phyloP scores from a whole-genome alignment of 1,140 invertebrate species.

The Brachionus asplanchnoidis region DNA sequence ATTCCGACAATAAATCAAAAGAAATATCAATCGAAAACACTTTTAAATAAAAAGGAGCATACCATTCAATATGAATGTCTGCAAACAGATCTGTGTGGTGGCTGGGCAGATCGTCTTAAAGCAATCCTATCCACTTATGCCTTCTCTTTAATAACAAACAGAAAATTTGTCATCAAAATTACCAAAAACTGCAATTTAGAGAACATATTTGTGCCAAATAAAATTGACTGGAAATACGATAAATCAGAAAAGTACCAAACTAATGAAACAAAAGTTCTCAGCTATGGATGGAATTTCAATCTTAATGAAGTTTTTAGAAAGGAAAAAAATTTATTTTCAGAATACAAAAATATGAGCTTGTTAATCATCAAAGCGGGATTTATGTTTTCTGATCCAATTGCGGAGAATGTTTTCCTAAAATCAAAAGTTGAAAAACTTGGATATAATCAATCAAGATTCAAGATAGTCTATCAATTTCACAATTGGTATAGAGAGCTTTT shows the following conservation, averaged over 20 bases:
- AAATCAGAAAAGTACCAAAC: background rate
- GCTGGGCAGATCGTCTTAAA: too few relatives aligned
- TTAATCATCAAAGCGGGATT: background rate
- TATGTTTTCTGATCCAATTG: background rate
- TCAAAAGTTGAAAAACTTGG: background rate
- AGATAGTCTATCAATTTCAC: background rate
- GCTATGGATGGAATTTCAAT: background rate
- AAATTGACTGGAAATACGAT: background rate
- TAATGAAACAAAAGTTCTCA: background rate
- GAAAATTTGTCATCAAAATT: too few relatives aligned
- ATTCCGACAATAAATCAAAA: too few relatives aligned
- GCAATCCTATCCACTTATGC: too few relatives aligned
- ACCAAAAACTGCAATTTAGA: too few relatives aligned
- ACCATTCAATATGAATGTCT: too few relatives aligned
- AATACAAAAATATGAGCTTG: background rate
- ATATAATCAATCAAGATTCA: background rate
- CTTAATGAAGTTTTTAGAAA: too few relatives aligned
- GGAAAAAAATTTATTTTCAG: background rate
- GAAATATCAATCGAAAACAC: too few relatives aligned
- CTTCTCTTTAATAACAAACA: too few relatives aligned
- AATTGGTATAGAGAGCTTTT: background rate
- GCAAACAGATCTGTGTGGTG: too few relatives aligned
- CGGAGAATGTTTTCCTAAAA: background rate
- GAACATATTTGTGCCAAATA: too few relatives aligned
- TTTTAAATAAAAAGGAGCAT: too few relatives aligned